Base-by-base conservation (phyloP, 2,113 vertebrate genomes). In the Ranitomeya variabilis region DNA sequence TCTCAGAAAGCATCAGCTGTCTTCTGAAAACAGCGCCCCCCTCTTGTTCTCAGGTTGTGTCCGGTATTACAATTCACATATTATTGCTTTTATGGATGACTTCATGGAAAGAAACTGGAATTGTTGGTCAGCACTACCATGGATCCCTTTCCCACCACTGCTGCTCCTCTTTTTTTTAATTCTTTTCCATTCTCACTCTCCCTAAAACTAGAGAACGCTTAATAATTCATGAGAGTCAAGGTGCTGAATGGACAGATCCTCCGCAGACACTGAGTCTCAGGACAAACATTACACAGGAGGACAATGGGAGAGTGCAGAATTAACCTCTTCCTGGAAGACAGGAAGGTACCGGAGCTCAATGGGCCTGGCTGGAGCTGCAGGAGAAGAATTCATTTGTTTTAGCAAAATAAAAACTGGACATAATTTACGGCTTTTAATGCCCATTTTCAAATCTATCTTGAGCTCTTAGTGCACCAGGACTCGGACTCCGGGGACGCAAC, bases 191-290 rank as follows among this genome's bases (percentile, higher is more conserved):
- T 64, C 21, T 64, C 73, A n/a, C 15, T 60, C 71, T 76, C 71
- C 71, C 37, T 86, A 62, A 45, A 60, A 19, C 19, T 37, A 45
- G 26, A 77, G 26, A 57, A 66, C 37, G 19, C 37, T 86, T 9
- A 86, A 86, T 86, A 78, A 86, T 86, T 57, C 74, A 86, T 54
- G 85, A 78, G 21, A 55, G 57, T 15, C 37, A 23, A 23, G 74
- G 74, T 86, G 85, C 73, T 86, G 85, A 86, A 62, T 52, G 52
- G 73, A 60, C 85, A 86, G 74, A 86, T 86, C 73, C 85, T 78
- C 73, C 16, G 85, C 85, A 86, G 85, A 86, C 85, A 18, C 59
- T 4, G 67, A 62, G 74, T 86, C 85, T 86, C 74, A 78, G 85
- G 85, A 86, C 59, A 78, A 86, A 86, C 85, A 86, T 79, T 79